Conservation (phyloP, 2,113 vertebrate genomes). For the Oreocharis arfaki region DNA sequence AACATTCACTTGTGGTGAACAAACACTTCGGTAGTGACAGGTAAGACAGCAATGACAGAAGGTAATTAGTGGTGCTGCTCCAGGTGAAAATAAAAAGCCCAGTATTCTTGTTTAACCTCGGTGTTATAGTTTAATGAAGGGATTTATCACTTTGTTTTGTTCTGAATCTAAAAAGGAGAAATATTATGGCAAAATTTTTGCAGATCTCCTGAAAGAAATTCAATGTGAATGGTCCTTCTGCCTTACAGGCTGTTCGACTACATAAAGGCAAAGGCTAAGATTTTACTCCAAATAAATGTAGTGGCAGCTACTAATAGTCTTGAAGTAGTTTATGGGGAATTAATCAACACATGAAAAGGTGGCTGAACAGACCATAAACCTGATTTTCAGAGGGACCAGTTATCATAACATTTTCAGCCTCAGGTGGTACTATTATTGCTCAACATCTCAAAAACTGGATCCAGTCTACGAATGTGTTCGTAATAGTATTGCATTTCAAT, state of each 20-base stretch:
- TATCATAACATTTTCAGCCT: neutral
- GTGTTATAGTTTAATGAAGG: neutral
- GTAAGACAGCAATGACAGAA: neutral
- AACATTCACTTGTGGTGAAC: neutral
- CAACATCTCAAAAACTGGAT: neutral
- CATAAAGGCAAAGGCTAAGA: neutral
- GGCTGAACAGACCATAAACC: neutral
- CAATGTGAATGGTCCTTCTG: neutral
- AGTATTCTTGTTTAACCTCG: neutral
- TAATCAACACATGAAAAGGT: neutral
- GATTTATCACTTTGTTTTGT: neutral
- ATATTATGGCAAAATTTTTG: rapidly evolving
- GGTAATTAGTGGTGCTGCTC: neutral
- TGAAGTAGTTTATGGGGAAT: neutral
- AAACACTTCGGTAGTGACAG: neutral
- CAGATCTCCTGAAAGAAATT: neutral
- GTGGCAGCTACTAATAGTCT: neutral
- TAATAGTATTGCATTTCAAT: neutral
- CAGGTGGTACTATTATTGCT: neutral
- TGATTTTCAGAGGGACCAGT: neutral
- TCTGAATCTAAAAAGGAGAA: neutral
- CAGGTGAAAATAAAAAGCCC: neutral
- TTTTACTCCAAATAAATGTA: neutral
- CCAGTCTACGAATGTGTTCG: neutral
- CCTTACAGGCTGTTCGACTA: neutral